Conservation (phyloP, 2,113 vertebrate genomes). For the Barnardius zonarius region DNA sequence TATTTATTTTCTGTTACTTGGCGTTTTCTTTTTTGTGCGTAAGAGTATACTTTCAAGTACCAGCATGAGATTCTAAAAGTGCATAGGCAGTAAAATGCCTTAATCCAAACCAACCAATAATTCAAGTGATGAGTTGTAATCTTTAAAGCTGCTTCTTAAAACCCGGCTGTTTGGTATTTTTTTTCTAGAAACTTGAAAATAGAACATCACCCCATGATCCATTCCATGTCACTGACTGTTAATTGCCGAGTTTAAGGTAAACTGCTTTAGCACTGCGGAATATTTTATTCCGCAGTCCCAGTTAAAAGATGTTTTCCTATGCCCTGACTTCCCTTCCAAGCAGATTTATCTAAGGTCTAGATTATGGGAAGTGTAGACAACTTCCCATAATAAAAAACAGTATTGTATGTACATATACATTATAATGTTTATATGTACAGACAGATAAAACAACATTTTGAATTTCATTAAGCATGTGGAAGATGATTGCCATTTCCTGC, state of each 20-base stretch:
- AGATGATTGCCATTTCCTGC: background rate
- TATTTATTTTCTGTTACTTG: background rate
- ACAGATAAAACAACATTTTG: background rate
- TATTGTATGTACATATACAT: background rate
- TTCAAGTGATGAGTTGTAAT: background rate
- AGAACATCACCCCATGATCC: background rate
- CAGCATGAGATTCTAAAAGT: background rate
- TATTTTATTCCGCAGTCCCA: background rate
- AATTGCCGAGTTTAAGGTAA: background rate
- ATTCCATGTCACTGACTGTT: background rate
- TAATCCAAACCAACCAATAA: conserved; percentile 12
- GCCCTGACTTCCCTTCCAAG: background rate
- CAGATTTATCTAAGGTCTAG: background rate
- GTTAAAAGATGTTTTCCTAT: background rate
- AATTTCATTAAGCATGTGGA: background rate
- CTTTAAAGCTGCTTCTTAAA: conserved; percentile 12
- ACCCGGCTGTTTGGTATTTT: background rate
- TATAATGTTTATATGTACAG: background rate
- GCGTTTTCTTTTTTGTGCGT: background rate
- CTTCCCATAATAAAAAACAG: background rate
- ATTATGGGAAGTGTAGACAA: background rate
- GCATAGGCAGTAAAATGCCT: background rate
- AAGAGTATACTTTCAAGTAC: background rate
- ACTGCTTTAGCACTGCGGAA: background rate
- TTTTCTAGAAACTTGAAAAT: background rate